Evolutionary conservation across 2,797 vertebrate genomes (phyloP).

Genomic region (Falco cherrug): DNA sequence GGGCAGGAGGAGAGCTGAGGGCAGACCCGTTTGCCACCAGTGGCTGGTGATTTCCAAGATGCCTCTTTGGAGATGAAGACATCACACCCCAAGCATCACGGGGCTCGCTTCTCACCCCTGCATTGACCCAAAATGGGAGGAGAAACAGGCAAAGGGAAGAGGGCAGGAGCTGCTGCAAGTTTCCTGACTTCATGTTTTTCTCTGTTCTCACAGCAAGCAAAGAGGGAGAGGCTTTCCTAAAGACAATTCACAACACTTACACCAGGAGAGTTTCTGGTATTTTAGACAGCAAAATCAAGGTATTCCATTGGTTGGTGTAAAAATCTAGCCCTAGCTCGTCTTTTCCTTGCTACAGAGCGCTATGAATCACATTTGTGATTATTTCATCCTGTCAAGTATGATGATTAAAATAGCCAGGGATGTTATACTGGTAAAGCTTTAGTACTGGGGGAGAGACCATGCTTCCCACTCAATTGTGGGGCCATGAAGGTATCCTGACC

Average conservation of each 20-base stretch:
- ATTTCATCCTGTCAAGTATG: neutral
- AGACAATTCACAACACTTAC: neutral
- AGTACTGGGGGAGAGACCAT: neutral
- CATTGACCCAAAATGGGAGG: neutral
- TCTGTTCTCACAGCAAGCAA: neutral
- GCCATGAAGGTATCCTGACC: neutral
- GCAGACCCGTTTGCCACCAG: accelerated
- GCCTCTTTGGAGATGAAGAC: neutral
- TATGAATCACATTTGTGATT: neutral
- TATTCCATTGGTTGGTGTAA: neutral
- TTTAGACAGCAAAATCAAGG: neutral
- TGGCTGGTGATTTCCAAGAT: neutral
- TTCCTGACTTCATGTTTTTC: neutral
- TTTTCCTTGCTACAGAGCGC: neutral
- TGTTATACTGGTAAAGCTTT: neutral
- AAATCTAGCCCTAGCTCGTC: neutral
- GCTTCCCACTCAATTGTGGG: neutral
- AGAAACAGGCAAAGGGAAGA: neutral
- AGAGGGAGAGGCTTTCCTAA: neutral
- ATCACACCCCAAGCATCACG: accelerated
- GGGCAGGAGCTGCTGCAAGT: neutral
- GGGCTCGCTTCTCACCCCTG: neutral
- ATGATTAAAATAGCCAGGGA: neutral
- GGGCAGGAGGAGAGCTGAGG: neutral
- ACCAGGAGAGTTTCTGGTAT: neutral